Base-by-base conservation (phyloP, 2,113 vertebrate genomes). In the Paralichthys olivaceus region DNA sequence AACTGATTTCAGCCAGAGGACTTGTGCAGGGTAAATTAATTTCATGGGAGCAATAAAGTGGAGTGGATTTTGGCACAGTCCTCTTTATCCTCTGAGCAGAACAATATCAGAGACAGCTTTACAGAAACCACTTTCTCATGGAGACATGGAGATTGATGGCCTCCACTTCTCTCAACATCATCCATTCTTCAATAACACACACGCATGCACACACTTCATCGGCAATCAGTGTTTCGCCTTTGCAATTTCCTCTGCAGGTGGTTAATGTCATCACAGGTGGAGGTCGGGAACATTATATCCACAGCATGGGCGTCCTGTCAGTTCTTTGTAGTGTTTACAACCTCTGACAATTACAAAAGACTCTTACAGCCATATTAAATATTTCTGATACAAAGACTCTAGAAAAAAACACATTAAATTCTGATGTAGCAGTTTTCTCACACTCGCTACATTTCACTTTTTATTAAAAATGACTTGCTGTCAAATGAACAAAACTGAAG, bases 1-100 rank as follows among this genome's bases (percentile, higher is more conserved):
- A 57, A 20, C 61, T 76, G 54, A 32, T 20, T 60, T 49, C 23
- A 13, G 19, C 49, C 54, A 69, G 25, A 78, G 55, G 32, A 25
- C 61, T 13, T 59, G 13, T n/a, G 64, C 25, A n/a, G 37, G 72
- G 37, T 58, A 55, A 86, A 84, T 63, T 65, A 1, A 71, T 78
- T 79, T 84, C 77, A 79, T 72, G 71, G 62, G 79, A 78, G 84
- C 81, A 92, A 93, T 91, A 87, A 93, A 80, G 66, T 77, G n/a
- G 26, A 84, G 84, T 62, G 73, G 86, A 86, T 81, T 77, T 84
- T 86, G 80, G 84, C 70, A 55, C 54, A 82, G 43, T 23, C 47
- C 26, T 67, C 54, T 85, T 87, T 49, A 89, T 90, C 85, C 80
- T 74, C 26, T 66, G 64, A 78, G 59, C 61, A 69, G 62, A 83